Base-by-base conservation (phyloP, 2,797 vertebrate species). In the Pygocentrus nattereri region DNA sequence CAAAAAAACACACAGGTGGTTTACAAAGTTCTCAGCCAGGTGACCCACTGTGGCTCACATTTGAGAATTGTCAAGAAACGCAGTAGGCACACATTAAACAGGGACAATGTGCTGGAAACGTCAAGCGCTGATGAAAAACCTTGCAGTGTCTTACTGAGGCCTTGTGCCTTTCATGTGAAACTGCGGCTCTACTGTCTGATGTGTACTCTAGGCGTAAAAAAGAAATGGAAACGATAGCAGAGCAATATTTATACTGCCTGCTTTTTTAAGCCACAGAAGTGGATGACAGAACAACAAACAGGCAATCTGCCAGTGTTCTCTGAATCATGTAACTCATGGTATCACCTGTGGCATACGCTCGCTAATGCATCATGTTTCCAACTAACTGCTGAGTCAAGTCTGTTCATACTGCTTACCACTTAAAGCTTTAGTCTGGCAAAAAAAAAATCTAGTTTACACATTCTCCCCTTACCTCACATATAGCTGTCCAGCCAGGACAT, bases 71-170 rank as follows among this genome's bases (percentile, higher is more conserved):
- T 61, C 58, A 49, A 38, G 31, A 52, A 71, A 81, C 31, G 49
- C 56, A 76, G 52, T 27, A 15, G 56, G 73, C 73, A 70, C 25
- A 27, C 54, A 62, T 76, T 61, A 76, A 41, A 71, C 18, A 69
- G 18, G 38, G 71, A 44, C 44, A 75, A 61, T 61, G 16, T 6
- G 2, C 50, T 68, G 67, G 44, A 38, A 69, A 27, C 67, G 79
- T 52, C 79, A 30, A 50, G 15, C 34, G 52, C 31, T 30, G 19
- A 75, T 50, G 62, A 27, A 15, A 64, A 64, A n/a, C 13, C 19
- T 21, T 15, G 47, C n/a, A 25, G n/a, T 50, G 56, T 74, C 8
- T 44, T 80, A 16, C 78, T 67, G 19, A 41, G 30, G 27, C 69
- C 41, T 23, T 13, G 54, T 8, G 16, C 21, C 49, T 67, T 68